Evolutionary conservation across 2,888 invertebrate species (phyloP), one percentile per base, ranked within the genome.

Genomic region (Agriopis aurantiaria): DNA sequence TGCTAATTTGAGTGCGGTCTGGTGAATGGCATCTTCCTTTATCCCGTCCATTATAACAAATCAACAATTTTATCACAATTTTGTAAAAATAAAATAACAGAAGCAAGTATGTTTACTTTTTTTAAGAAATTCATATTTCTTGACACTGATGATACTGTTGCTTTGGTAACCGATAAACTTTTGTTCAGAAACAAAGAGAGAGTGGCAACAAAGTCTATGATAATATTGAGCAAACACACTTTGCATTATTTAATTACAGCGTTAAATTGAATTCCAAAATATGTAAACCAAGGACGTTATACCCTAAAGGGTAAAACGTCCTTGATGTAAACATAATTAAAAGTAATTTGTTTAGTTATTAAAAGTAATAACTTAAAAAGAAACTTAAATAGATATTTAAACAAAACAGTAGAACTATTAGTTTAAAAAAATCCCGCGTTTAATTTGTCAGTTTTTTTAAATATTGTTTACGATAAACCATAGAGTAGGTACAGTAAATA

Each of bases 1-100:
- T n/a, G 97, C 96, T 81, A 98, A 95, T 91, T 97, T 97, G 73
- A 96, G 89, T 17, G 97, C 97, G 63, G 97, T 96, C 75, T 96
- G 96, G 82, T 97, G 96, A 77, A 97, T 96, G 74, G 95, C 95
- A 80, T 95, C 95, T 76, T 96, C 96, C 78, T 95, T 95, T 75
- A 94, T 85, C 67, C 92, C 91, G 76, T 95, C 95, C 95, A 95
- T 71, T 67, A 71, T 95, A 75, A 75, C 68, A 80, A 80, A 72
- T 79, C 71, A 82, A 80, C 74, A 73, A 77, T 77, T 79, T 53
- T 83, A 80, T 82, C 80, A 79, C 77, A 88, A 87, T 88, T 88
- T 89, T 83, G 85, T 82, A 80, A 85, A 85, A 88, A 83, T 85
- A 85, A 83, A 84, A 84, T 85, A 82, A 82, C 77, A 82, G 81